Conservation (phyloP, 2,888 invertebrate genomes). For the Zygogramma bicolorata region DNA sequence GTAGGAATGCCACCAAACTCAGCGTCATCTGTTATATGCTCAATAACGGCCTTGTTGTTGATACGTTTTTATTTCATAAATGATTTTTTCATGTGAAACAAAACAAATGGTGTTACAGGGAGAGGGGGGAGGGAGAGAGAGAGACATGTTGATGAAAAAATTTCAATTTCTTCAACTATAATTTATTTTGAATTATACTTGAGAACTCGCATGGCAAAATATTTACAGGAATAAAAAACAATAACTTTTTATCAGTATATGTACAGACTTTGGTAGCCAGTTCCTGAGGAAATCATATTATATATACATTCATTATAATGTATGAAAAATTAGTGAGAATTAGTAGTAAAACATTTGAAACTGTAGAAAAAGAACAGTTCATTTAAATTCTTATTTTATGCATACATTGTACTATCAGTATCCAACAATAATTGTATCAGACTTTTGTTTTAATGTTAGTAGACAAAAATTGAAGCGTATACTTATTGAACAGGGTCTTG, state of each 20-base stretch:
- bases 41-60: too few species aligned
- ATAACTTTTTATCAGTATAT: constrained; percentile 50
- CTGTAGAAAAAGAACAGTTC: constrained; percentile 17
- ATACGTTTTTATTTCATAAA: too few species aligned
- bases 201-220: constrained; percentile 52
- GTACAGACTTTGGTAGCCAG: constrained; percentile 57
- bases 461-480: constrained; percentile 49
- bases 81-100: background rate
- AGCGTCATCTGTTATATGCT: too few species aligned
- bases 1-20: too few species aligned
- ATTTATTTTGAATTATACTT: constrained; percentile 46
- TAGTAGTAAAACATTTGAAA: constrained; percentile 37
- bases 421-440: constrained; percentile 49
- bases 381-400: constrained; percentile 16
- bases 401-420: constrained; percentile 51
- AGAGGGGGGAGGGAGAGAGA: too few species aligned
- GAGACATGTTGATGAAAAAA: too few species aligned
- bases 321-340: constrained; percentile 38
- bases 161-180: constrained; percentile 25
- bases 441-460: constrained; percentile 49
- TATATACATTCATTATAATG: constrained; percentile 43
- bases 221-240: constrained; percentile 58
- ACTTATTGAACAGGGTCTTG: constrained; percentile 39
- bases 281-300: constrained; percentile 57
- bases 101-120: too few species aligned